These are phyloP conservation scores for Danio choprae DNA, from an alignment of 2,797 vertebrate species.

Conservation along the genomic window DNA sequence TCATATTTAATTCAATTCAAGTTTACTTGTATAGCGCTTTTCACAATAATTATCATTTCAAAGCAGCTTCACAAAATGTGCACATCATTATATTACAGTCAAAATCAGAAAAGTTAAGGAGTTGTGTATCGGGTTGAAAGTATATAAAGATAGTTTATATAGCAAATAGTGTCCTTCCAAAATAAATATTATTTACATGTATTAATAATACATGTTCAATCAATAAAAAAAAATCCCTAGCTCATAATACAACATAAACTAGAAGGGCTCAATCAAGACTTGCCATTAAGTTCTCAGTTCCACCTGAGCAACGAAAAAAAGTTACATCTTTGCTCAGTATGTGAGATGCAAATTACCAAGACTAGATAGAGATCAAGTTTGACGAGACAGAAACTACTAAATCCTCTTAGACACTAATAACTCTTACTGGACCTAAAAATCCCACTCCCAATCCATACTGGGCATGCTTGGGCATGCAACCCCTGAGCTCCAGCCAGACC, in stretches of 20 bases:
- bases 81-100: too few relatives aligned
- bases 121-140: too few relatives aligned
- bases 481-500: slow-evolving; percentile 33
- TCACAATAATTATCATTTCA: too few relatives aligned
- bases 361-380: neutral
- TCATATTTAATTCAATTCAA: too few relatives aligned
- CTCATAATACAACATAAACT: neutral
- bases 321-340: neutral
- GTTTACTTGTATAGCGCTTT: too few relatives aligned
- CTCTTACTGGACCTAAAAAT: slow-evolving; percentile 2
- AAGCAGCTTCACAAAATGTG: too few relatives aligned
- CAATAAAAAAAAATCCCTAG: too few relatives aligned
- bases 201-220: too few relatives aligned
- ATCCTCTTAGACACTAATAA: neutral
- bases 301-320: neutral
- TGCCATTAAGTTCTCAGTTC: neutral
- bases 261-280: neutral
- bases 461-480: slow-evolving; percentile 44
- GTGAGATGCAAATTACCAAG: neutral
- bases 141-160: too few relatives aligned
- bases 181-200: too few relatives aligned
- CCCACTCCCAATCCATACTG: neutral
- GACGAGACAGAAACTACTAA: neutral
- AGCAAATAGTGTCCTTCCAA: too few relatives aligned
- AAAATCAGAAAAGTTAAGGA: too few relatives aligned